phyloP scores from a whole-genome alignment of 2,113 vertebrate species.

The Rhinopomastus cyanomelas region DNA sequence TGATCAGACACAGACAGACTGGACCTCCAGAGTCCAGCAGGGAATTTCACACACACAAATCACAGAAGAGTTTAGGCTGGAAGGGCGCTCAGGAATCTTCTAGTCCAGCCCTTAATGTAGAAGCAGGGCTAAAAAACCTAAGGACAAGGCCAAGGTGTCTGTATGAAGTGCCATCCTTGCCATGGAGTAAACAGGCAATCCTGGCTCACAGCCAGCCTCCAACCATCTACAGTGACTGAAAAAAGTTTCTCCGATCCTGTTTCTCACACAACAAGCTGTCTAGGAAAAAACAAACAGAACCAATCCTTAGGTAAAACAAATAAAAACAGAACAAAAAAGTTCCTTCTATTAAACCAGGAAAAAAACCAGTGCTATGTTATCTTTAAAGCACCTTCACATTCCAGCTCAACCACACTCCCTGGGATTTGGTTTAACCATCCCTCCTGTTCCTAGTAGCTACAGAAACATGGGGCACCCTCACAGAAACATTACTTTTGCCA shows the following conservation, averaged over 20 bases:
- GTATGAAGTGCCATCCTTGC: background rate
- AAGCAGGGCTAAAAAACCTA: background rate
- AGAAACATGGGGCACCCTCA: background rate
- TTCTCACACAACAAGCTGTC: background rate
- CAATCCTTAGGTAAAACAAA: background rate
- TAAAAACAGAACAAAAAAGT: background rate
- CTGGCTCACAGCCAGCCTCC: background rate
- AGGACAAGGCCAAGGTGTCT: background rate
- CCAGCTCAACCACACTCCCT: background rate
- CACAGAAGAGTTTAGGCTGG: too few relatives aligned
- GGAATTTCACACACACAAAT: background rate
- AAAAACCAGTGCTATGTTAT: background rate
- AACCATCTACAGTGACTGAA: background rate
- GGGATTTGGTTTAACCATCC: background rate
- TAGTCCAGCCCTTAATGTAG: background rate
- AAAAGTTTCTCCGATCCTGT: background rate
- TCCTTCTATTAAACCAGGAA: background rate
- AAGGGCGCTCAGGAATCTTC: too few relatives aligned
- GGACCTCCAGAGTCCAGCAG: rapidly evolving
- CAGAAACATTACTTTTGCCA: background rate
- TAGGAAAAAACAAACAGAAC: background rate
- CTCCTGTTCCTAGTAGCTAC: background rate
- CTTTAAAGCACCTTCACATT: background rate
- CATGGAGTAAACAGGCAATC: background rate
- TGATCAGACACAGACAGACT: rapidly evolving